phyloP scores from a whole-genome alignment of 1,140 invertebrate genomes.

The Hyles vespertilio region DNA sequence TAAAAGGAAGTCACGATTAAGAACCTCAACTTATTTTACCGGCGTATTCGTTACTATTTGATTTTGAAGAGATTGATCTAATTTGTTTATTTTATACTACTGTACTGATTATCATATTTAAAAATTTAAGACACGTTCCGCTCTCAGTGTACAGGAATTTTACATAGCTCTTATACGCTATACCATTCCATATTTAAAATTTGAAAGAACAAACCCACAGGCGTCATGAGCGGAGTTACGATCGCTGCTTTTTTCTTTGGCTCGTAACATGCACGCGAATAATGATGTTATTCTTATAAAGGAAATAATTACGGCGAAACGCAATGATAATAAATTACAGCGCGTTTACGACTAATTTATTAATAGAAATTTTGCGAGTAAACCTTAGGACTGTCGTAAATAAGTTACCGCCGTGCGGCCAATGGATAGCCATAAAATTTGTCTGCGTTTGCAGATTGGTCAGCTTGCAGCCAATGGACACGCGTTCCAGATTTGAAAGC shows the following conservation, averaged over 20 bases:
- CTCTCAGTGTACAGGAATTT: no score
- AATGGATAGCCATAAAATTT: constrained; percentile 61
- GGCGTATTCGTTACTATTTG: no score
- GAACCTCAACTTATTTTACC: no score
- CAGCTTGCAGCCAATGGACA: constrained; percentile 50
- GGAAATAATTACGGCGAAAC: constrained; percentile 63
- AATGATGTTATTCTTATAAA: constrained; percentile 66
- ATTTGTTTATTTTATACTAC: no score
- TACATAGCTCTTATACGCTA: no score
- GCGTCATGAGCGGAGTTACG: no score
- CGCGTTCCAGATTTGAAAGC: constrained; percentile 61
- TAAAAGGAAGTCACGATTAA: no score
- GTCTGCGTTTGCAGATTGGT: constrained; percentile 51
- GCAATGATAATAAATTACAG: constrained; percentile 65
- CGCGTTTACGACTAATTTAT: constrained; percentile 70
- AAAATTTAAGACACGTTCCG: no score
- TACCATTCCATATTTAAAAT: no score
- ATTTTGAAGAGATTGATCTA: no score
- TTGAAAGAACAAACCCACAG: no score
- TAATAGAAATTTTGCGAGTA: constrained; percentile 72
- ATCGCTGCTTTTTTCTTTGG: constrained; percentile 3
- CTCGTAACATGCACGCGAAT: constrained; percentile 16
- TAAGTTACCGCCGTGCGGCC: constrained; percentile 53
- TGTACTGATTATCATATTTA: no score
- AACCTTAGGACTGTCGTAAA: constrained; percentile 68